Base-by-base conservation (phyloP, 2,113 vertebrate species). In the Hippolais icterina region DNA sequence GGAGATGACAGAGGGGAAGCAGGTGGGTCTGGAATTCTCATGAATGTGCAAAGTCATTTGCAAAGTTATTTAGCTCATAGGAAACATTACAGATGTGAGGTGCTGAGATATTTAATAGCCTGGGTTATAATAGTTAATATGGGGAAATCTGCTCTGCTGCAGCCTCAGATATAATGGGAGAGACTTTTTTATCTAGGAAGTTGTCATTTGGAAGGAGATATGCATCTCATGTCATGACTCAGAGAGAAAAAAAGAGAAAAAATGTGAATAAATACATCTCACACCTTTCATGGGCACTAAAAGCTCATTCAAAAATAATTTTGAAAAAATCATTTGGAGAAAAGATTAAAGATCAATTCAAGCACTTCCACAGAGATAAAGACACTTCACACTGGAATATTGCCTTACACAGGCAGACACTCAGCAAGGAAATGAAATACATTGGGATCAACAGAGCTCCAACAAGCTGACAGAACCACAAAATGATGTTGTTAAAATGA, bases 401-500 rank as follows among this genome's bases (percentile, higher is more conserved):
- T 94, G 79, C 49, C 74, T 90, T 46, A 79, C 83, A 54, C 41
- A 77, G 92, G 76, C 89, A 95, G 75, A 31, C 72, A 57, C 35
- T 79, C 27, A 20, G 60, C 1, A 3, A 95, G 64, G 47, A 70
- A 93, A 90, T 61, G 11, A 93, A 94, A 70, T 65, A 79, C 74
- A 77, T n/a, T 77, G 66, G 80, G 83, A 97, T 60, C 66, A 79
- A 91, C 74, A 95, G 86, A 93, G 52, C 68, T 83, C 83, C 91
- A 88, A 31, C 33, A 72, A 53, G 57, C 83, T 24, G 24, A 70
- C 41, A 96, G 60, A 65, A 53, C 27, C 72, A 87, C 47, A 79
- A 64, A 93, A 96, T 89, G 78, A 66, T 78, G 77, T 66, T 92
- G 87, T 92, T 97, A 96, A 96, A 86, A 90, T 93, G 91, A 77